A percentile compares a stretch with the other conserved stretches of the same genome.
phyloP scores from a whole-genome alignment of 2,113 vertebrate species.

The Pungitius pungitius region DNA sequence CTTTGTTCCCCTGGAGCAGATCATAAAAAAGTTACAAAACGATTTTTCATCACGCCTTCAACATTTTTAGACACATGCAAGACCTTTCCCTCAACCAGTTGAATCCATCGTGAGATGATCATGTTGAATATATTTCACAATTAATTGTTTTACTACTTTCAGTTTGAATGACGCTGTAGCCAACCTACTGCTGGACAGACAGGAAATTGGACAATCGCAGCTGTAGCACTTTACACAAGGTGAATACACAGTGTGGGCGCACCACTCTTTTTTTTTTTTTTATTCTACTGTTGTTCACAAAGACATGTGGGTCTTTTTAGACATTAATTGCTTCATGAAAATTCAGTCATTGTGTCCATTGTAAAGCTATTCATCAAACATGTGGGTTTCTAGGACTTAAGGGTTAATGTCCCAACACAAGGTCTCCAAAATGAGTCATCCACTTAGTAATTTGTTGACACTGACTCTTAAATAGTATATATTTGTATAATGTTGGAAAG shows the following conservation, averaged over 20 bases:
- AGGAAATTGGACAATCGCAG: constrained; percentile 47
- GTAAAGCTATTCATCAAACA: constrained; percentile 16
- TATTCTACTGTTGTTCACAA: constrained; percentile 1
- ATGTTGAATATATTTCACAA: neutral
- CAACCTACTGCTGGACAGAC: neutral
- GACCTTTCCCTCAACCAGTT: neutral
- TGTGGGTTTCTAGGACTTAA: neutral
- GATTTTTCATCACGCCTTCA: neutral
- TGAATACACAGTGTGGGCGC: constrained; percentile 24
- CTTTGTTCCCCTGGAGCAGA: neutral
- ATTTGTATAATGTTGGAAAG: constrained; percentile 26
- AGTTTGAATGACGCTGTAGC: constrained; percentile 31
- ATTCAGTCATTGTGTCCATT: neutral
- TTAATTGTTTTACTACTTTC: neutral
- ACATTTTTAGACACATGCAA: neutral
- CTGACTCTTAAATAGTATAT: constrained; percentile 8
- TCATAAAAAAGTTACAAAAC: neutral
- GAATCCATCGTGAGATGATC: neutral
- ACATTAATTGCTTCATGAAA: neutral
- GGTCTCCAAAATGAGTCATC: constrained; percentile 6
- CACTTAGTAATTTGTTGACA: neutral
- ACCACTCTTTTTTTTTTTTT: neutral
- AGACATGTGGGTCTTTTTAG: neutral
- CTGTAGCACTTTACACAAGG: constrained; percentile 44
- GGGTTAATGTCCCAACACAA: constrained; percentile 23